Conservation (phyloP, 2,113 vertebrate genomes). For the Marcusenius ussheri region DNA sequence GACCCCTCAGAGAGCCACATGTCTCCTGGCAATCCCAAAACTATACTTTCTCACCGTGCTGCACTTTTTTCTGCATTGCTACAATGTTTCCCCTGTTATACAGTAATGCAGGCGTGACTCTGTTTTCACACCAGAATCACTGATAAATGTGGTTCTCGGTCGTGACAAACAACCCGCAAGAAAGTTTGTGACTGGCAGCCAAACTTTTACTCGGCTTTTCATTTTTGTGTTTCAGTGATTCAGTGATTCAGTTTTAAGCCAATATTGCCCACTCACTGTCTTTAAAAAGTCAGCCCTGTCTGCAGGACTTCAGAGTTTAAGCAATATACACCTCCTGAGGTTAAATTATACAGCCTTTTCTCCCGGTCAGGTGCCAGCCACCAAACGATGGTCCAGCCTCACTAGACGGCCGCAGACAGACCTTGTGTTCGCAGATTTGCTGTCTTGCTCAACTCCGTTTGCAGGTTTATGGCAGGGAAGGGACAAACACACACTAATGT, state of each 20-base stretch:
- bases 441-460: not conserved
- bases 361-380: not conserved
- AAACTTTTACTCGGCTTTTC: not conserved
- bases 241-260: not conserved
- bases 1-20: not conserved
- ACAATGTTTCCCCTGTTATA: not conserved
- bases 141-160: not conserved
- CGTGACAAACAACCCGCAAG: not conserved
- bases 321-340: not conserved
- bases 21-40: not conserved
- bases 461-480: not conserved
- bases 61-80: not conserved
- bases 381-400: not conserved
- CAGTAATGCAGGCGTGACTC: not conserved
- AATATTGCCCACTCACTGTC: not conserved
- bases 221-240: not conserved
- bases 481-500: not conserved
- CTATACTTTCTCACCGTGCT: not conserved
- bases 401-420: not conserved
- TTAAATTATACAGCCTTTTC: not conserved
- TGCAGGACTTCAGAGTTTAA: not conserved
- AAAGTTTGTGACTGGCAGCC: not conserved
- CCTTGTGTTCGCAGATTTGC: not conserved
- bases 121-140: not conserved
- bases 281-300: not conserved